Conservation (phyloP, 2,888 invertebrate genomes). For the Phaonia tiefii region DNA sequence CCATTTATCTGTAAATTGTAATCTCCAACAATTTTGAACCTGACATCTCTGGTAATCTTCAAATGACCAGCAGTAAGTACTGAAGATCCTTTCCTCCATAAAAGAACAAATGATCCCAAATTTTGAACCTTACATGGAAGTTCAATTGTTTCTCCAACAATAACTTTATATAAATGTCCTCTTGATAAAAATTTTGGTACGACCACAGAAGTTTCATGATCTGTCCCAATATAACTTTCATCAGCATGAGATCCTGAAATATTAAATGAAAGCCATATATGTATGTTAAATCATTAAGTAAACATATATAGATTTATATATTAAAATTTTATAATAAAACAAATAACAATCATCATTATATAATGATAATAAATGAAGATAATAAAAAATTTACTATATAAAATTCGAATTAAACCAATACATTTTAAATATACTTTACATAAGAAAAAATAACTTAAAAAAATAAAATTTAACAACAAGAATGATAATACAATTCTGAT, state of each 20-base stretch:
- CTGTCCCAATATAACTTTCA: constrained; percentile 46
- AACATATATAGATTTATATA: too few species aligned
- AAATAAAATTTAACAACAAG: too few species aligned
- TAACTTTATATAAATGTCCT: constrained; percentile 88
- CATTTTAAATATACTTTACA: not conserved
- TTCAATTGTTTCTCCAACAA: constrained; percentile 88
- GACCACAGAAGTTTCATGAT: constrained; percentile 76
- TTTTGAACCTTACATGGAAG: constrained; percentile 91
- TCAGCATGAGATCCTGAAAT: constrained; percentile 61
- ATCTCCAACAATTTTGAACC: constrained; percentile 86
- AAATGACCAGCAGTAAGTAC: constrained; percentile 87
- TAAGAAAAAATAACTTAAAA: too few species aligned
- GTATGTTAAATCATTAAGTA: not conserved
- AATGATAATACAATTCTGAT: too few species aligned
- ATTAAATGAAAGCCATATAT: not conserved
- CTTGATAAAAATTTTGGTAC: constrained; percentile 87
- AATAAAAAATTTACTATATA: too few species aligned
- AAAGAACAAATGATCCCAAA: constrained; percentile 84
- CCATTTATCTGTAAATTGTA: constrained; percentile 87
- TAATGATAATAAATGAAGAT: too few species aligned
- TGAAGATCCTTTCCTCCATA: constrained; percentile 86
- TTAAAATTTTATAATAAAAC: too few species aligned
- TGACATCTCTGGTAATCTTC: constrained; percentile 86
- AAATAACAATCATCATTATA: too few species aligned
- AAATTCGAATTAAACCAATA: too few species aligned